Evolutionary conservation across 2,888 invertebrate species (phyloP).

Genomic region (Magallana nippona): DNA sequence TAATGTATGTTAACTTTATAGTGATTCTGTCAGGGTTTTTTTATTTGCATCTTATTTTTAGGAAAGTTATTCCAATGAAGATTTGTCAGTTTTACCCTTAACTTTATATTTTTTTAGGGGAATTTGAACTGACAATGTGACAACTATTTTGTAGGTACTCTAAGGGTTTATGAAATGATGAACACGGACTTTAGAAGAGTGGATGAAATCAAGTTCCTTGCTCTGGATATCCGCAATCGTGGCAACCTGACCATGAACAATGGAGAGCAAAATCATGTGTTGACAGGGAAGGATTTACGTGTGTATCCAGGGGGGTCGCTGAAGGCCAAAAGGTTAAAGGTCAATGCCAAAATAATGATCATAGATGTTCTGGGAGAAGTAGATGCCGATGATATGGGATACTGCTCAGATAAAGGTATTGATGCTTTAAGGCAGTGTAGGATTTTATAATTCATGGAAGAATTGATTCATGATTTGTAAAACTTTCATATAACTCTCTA

Average conservation of each 20-base stretch:
- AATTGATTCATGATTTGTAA: too few relatives aligned
- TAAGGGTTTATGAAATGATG: conserved; percentile 65
- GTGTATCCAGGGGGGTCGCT: conserved; percentile 68
- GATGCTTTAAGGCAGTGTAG: too few relatives aligned
- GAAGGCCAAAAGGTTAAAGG: conserved; percentile 57
- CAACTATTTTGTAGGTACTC: conserved; percentile 56
- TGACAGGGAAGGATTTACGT: conserved; percentile 52
- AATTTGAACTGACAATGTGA: too few relatives aligned
- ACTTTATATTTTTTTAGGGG: too few relatives aligned
- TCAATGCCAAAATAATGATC: conserved; percentile 55
- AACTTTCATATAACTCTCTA: too few relatives aligned
- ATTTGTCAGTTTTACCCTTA: too few relatives aligned
- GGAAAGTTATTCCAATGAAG: too few relatives aligned
- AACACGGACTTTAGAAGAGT: conserved; percentile 58
- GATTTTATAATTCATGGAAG: too few relatives aligned
- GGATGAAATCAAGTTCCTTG: conserved; percentile 61
- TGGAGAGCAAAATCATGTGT: conserved; percentile 49
- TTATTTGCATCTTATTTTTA: too few relatives aligned
- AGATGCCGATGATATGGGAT: conserved; percentile 59
- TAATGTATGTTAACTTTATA: too few relatives aligned
- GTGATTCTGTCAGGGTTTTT: too few relatives aligned
- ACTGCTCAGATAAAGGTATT: conserved; percentile 55
- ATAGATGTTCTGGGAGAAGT: conserved; percentile 68
- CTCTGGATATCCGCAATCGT: conserved; percentile 66
- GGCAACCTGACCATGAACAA: conserved; percentile 65